A percentile compares a stretch with the other conserved stretches of the same genome.
Evolutionary conservation across 1,140 invertebrate genomes (phyloP).

Genomic region (Ceratina calcarata): DNA sequence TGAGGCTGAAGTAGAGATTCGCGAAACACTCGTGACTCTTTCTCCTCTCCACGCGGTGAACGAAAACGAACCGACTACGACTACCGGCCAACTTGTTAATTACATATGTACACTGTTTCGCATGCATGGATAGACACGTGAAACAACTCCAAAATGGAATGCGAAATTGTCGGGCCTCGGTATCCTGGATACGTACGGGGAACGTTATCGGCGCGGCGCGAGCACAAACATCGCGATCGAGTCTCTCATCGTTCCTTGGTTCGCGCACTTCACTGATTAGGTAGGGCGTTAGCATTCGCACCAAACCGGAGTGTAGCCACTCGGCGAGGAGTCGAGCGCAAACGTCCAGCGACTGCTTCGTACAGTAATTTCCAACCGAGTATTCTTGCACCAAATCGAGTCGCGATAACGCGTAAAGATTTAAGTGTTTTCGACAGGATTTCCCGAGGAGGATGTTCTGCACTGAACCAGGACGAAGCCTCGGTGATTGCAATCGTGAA

Average conservation of each 20-base stretch:
- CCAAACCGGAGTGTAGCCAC: neutral
- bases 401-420: too few relatives aligned
- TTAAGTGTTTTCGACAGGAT: too few relatives aligned
- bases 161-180: neutral
- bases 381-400: too few relatives aligned
- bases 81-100: slow-evolving; percentile 47
- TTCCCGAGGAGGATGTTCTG: too few relatives aligned
- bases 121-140: slow-evolving; percentile 19
- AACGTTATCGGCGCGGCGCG: too few relatives aligned
- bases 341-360: too few relatives aligned
- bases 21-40: neutral
- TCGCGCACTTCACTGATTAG: slow-evolving; percentile 13
- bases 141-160: slow-evolving; percentile 7
- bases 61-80: slow-evolving; percentile 32
- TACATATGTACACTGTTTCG: slow-evolving; percentile 60
- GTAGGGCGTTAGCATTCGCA: neutral
- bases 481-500: too few relatives aligned
- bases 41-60: neutral
- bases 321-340: too few relatives aligned
- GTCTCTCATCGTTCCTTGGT: neutral
- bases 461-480: too few relatives aligned
- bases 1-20: neutral
- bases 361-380: too few relatives aligned
- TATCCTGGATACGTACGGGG: neutral
- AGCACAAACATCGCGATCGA: neutral